Conservation (phyloP, 1,140 invertebrate species). For the Bactericera cockerelli region DNA sequence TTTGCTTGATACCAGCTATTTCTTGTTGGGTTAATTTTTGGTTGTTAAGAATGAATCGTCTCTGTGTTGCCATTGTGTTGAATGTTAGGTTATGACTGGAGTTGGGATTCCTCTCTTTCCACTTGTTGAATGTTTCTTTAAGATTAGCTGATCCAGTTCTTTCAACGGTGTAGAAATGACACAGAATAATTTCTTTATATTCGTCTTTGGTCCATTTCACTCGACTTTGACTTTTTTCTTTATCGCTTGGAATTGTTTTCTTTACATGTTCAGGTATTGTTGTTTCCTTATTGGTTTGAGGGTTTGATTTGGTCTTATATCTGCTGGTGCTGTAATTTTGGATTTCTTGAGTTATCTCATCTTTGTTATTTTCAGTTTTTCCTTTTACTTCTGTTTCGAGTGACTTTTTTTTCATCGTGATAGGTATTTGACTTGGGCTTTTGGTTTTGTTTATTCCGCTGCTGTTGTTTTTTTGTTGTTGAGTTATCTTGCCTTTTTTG, state of each 20-base stretch:
- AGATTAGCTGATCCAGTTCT: background rate
- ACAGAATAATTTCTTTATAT: background rate
- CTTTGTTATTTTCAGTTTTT: background rate
- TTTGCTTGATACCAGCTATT: background rate
- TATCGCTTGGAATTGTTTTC: too few relatives aligned
- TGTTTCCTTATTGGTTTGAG: too few relatives aligned
- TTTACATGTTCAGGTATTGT: too few relatives aligned
- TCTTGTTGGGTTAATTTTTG: background rate
- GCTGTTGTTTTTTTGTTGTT: too few relatives aligned
- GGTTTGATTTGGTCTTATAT: too few relatives aligned
- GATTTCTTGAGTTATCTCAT: background rate
- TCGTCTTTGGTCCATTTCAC: background rate
- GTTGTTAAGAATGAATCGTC: slow-evolving; percentile 1
- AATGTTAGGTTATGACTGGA: background rate
- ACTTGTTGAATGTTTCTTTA: background rate
- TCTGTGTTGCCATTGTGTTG: background rate
- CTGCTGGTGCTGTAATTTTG: background rate
- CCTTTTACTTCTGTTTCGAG: background rate
- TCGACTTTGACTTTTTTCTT: too few relatives aligned
- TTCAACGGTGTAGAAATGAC: background rate
- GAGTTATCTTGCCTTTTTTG: too few relatives aligned
- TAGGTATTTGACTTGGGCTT: background rate
- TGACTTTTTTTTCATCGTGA: too few relatives aligned
- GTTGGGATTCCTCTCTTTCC: background rate
- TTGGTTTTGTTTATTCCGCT: too few relatives aligned